Percentiles rank a stretch among this genome's conserved stretches.
phyloP scores from a whole-genome alignment of 2,113 vertebrate genomes.

The Neodon shergylaensis region DNA sequence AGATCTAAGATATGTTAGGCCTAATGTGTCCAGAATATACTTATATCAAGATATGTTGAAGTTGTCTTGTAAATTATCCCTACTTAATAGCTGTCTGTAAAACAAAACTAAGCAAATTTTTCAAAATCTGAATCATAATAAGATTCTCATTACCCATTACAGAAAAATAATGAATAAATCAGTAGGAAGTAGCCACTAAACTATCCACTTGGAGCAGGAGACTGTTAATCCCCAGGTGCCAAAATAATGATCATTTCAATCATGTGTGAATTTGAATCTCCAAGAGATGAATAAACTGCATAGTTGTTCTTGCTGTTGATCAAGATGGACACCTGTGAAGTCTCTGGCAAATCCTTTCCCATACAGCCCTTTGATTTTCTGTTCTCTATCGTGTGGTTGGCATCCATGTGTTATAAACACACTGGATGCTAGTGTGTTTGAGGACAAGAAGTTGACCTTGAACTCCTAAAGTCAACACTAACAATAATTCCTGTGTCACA shows the following conservation, averaged over 20 bases:
- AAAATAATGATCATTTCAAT: slow-evolving; percentile 16
- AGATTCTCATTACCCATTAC: not conserved
- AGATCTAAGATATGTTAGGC: slow-evolving; percentile 39
- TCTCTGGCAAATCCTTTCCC: not conserved
- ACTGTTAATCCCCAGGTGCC: not conserved
- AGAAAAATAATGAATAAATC: not conserved
- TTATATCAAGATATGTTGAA: slow-evolving; percentile 39
- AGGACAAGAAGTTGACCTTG: not conserved
- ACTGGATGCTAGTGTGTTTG: not conserved
- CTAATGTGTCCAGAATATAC: slow-evolving; percentile 32
- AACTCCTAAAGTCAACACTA: not conserved
- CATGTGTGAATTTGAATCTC: slow-evolving; percentile 17
- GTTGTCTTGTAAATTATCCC: not conserved
- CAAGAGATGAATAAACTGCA: not conserved
- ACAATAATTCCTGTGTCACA: not conserved
- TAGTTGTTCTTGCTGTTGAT: slow-evolving; percentile 41
- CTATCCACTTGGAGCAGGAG: not conserved
- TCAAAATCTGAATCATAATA: not conserved
- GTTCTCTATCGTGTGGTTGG: not conserved
- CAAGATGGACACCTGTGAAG: not conserved
- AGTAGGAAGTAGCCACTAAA: not conserved
- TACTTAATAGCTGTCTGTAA: slow-evolving; percentile 7
- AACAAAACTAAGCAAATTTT: not conserved
- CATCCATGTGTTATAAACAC: slow-evolving; percentile 14
- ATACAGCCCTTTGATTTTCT: not conserved